These are phyloP conservation scores for Verasper variegatus DNA, from an alignment of 2,113 vertebrate species.

Conservation along the genomic window DNA sequence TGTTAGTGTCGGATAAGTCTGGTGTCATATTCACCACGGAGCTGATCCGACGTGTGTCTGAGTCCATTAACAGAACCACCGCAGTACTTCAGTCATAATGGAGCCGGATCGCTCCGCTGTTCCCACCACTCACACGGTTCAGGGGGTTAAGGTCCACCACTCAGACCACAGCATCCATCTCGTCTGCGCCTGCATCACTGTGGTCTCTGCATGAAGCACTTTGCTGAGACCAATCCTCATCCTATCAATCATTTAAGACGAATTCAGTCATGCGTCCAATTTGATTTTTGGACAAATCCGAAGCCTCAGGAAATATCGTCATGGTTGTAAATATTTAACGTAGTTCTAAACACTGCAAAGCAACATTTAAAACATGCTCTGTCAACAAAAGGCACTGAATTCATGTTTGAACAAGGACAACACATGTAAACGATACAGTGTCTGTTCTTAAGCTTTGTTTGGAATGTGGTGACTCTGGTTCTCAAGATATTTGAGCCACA, in stretches of 20 bases:
- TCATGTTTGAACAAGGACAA: too few species aligned
- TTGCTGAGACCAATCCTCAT: neutral
- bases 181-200: neutral
- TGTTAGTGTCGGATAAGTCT: neutral
- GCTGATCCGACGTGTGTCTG: neutral
- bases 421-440: too few species aligned
- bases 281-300: neutral
- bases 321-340: too few species aligned
- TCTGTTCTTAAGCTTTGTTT: too few species aligned
- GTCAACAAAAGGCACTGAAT: too few species aligned
- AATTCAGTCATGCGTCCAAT: neutral
- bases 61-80: slow-evolving; percentile 20
- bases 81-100: slow-evolving; percentile 46
- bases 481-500: too few species aligned
- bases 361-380: too few species aligned
- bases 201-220: neutral
- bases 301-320: neutral
- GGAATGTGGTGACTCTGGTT: too few species aligned
- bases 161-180: slow-evolving; percentile 4
- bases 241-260: neutral
- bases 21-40: neutral
- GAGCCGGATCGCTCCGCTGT: neutral
- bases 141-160: neutral
- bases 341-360: too few species aligned
- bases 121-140: neutral